Base-by-base conservation (phyloP, 1,140 invertebrate species). In the Cydia pomonella region DNA sequence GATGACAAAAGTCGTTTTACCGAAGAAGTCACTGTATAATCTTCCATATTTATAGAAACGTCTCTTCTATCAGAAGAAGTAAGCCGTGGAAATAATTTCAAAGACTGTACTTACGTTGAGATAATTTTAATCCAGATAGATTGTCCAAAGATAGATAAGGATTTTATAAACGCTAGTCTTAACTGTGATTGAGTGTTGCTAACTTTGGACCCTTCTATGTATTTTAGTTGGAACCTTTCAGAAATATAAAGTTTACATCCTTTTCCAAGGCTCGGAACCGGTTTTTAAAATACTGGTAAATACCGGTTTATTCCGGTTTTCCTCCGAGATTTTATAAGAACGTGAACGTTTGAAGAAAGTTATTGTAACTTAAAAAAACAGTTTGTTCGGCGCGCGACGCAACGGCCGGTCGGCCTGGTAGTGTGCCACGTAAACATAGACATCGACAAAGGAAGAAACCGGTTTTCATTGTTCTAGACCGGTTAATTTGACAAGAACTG, bases 1-100 rank as follows among this genome's bases (percentile, higher is more conserved):
- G 96, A 97, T 79, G 96, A 97, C 89, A 96, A 96, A 82, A 96
- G 95, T 85, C 93, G 96, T 74, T 97, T 96, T 85, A 96, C 96
- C 5, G 96, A 97, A 88, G 96, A 97, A 90, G 96, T 97, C 64
- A 97, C 96, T 41, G 96, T 97, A 76, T 97, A 94, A 94, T 64
- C 63, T 77, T 77, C 63, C 59, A 72, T 44, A 44, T 59, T 73
- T 53, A 25, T 44, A 63, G 64, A 66, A 13, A 73, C 73, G 25
- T n/a, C 29, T 29, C 62, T 29, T 16, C 13, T n/a, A 9, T 25
- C 59, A 73, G 47, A 47, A 53, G 7, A 18, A 12, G 25, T 73
- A 23, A 33, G 18, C 21, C 53, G 47, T 78, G 64, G 75, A 74
- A 38, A 75, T 78, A 73, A 72, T 79, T 76, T 76, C 53, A 53